Conservation (phyloP, 2,888 invertebrate genomes). For the Chalcosyrphus nemorum region DNA sequence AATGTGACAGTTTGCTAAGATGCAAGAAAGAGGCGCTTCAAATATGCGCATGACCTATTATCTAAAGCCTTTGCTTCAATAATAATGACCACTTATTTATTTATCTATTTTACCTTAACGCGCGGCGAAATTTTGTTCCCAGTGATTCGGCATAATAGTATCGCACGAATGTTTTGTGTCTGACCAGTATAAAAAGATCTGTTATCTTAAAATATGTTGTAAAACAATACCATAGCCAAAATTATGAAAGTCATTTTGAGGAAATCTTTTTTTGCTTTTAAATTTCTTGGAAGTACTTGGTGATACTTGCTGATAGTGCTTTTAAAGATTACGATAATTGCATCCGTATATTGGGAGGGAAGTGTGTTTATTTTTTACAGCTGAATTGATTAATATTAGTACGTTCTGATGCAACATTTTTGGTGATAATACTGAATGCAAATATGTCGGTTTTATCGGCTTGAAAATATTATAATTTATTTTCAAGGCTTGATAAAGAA, state of each 20-base stretch:
- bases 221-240: background rate
- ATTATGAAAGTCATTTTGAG: background rate
- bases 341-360: no score
- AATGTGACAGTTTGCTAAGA: background rate
- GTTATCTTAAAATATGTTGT: background rate
- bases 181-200: slow-evolving; percentile 3
- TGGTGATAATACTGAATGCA: no score
- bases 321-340: no score
- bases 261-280: background rate
- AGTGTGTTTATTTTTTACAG: no score
- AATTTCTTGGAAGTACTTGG: background rate
- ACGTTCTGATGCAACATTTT: no score
- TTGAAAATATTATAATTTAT: no score
- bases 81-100: background rate
- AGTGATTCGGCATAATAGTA: slow-evolving; percentile 19
- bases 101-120: no score
- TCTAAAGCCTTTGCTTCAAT: background rate
- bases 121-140: background rate
- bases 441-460: no score
- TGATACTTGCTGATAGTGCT: no score
- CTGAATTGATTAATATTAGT: no score
- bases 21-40: background rate
- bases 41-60: background rate
- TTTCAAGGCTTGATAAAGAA: no score
- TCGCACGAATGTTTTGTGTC: background rate